Evolutionary conservation across 2,113 vertebrate species (phyloP).

Genomic region (Phaethornis superciliosus): DNA sequence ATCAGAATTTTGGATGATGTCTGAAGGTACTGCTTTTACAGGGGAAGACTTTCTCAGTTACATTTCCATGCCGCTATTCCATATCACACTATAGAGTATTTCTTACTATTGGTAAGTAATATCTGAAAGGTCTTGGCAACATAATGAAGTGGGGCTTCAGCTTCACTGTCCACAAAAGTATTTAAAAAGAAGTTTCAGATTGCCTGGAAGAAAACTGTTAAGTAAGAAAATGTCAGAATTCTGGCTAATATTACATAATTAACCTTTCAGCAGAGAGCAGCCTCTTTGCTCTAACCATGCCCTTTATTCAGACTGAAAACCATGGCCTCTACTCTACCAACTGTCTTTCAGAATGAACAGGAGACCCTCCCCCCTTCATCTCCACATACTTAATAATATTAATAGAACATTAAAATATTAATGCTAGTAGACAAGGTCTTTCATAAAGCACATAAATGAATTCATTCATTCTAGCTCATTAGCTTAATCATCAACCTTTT

Average conservation of each 20-base stretch:
- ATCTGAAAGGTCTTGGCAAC: background rate
- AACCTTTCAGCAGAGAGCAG: constrained; percentile 28
- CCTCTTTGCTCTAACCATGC: background rate
- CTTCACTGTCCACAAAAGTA: background rate
- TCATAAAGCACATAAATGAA: constrained; percentile 46
- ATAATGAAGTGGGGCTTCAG: background rate
- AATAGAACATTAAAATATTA: constrained; percentile 42
- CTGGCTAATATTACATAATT: background rate
- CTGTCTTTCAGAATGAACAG: background rate
- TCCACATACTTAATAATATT: constrained; percentile 1
- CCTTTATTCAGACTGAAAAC: constrained; percentile 34
- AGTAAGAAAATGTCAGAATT: constrained; percentile 1
- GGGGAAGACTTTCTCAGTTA: background rate
- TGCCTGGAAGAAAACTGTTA: background rate
- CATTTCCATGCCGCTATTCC: background rate
- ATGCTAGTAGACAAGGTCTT: constrained; percentile 50
- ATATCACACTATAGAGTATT: background rate
- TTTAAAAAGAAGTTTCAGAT: background rate
- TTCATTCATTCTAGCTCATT: constrained; percentile 47
- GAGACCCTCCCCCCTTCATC: constrained; percentile 7
- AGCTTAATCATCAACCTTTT: constrained; percentile 44
- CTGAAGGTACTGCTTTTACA: background rate
- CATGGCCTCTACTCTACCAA: background rate
- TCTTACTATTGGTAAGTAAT: background rate
- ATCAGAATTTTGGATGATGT: background rate